These are phyloP conservation scores for Nycticryphes semicollaris DNA, from an alignment of 2,113 vertebrate species.

Conservation along the genomic window DNA sequence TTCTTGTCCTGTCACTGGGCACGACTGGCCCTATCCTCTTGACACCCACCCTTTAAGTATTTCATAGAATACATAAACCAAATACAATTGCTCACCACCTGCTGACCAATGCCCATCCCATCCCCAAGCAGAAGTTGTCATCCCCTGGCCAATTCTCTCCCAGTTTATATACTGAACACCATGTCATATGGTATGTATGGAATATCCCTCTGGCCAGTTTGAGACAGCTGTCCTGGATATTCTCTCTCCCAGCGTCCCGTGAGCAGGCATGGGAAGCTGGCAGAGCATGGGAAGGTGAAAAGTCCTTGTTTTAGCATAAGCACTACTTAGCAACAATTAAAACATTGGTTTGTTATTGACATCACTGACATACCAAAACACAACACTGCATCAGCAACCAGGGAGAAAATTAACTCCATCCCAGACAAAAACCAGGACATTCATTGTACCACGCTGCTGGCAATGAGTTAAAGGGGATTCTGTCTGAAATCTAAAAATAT, in stretches of 20 bases:
- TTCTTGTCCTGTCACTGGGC: too few species aligned
- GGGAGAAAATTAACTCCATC: background rate
- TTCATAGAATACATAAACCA: background rate
- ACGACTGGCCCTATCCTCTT: too few species aligned
- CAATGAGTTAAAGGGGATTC: background rate
- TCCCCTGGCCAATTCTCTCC: too few species aligned
- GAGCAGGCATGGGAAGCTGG: background rate
- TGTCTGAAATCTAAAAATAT: background rate
- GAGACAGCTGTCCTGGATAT: background rate
- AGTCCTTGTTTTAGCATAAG: background rate
- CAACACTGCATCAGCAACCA: background rate
- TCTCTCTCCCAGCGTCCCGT: background rate
- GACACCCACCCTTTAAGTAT: too few species aligned
- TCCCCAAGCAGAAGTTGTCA: background rate
- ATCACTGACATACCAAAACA: background rate
- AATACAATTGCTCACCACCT: background rate
- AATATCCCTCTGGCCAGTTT: background rate
- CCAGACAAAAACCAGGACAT: background rate
- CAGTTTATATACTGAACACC: background rate
- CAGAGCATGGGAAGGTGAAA: background rate
- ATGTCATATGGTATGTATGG: background rate
- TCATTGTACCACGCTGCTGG: background rate
- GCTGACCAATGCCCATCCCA: background rate
- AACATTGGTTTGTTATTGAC: background rate
- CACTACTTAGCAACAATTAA: background rate